Conservation (phyloP, 2,113 vertebrate genomes). For the Sapayoa aenigma region DNA sequence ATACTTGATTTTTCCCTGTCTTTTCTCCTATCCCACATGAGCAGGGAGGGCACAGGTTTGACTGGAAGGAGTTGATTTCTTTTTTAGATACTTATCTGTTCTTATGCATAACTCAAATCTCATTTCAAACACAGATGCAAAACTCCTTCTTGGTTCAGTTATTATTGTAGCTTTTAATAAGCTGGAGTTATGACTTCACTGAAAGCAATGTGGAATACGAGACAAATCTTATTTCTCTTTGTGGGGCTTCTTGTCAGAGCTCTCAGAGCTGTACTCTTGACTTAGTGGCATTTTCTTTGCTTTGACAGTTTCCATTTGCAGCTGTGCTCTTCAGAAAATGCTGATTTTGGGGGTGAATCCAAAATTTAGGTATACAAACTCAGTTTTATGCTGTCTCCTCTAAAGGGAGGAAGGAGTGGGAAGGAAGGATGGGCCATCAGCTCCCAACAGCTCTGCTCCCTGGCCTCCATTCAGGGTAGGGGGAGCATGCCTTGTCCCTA, state of each 20-base stretch:
- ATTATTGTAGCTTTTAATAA: not conserved
- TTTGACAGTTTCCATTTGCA: not conserved
- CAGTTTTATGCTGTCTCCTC: not conserved
- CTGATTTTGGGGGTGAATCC: not conserved
- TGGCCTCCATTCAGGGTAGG: not conserved
- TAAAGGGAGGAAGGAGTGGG: not conserved
- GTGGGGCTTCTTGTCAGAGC: not conserved
- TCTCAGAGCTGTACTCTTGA: not conserved
- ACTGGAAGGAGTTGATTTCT: not conserved
- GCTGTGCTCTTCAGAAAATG: not conserved
- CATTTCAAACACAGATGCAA: not conserved
- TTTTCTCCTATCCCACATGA: not conserved
- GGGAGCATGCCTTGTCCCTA: not conserved
- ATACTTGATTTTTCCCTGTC: not conserved
- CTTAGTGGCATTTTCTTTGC: accelerated
- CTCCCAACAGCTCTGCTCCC: accelerated
- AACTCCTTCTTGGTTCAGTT: not conserved
- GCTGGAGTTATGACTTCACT: not conserved
- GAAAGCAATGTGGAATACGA: not conserved
- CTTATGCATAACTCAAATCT: not conserved
- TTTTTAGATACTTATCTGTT: not conserved
- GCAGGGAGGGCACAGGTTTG: not conserved
- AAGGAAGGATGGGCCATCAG: not conserved
- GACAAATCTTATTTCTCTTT: not conserved
- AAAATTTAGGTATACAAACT: not conserved